Evolutionary conservation across 1,140 invertebrate species (phyloP).

Genomic region (Macrobrachium nipponense): DNA sequence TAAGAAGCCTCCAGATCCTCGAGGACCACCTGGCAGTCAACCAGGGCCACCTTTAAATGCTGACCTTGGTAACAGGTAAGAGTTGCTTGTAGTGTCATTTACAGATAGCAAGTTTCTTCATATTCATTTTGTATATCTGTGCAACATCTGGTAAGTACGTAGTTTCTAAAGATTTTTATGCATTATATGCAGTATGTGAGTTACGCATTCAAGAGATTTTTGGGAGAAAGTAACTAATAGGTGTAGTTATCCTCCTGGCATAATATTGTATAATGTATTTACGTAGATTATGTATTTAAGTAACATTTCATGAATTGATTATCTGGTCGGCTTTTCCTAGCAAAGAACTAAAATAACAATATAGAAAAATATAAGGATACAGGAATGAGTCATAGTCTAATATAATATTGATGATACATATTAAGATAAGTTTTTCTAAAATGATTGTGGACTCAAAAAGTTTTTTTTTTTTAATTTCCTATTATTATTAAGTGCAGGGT

Average conservation of each 20-base stretch:
- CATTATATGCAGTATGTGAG: not conserved
- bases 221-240: not conserved
- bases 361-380: too few relatives aligned
- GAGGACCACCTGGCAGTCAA: slow-evolving; percentile 47
- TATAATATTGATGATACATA: too few relatives aligned
- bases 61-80: slow-evolving; percentile 58
- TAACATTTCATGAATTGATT: too few relatives aligned
- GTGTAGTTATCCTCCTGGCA: not conserved
- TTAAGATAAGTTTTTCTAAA: too few relatives aligned
- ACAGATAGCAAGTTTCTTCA: not conserved
- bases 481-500: too few relatives aligned
- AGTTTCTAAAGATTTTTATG: not conserved
- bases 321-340: too few relatives aligned
- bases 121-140: too few relatives aligned
- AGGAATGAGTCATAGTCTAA: too few relatives aligned
- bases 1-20: slow-evolving; percentile 79
- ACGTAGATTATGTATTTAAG: not conserved
- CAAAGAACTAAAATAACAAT: too few relatives aligned
- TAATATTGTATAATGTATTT: not conserved
- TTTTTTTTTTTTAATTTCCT: too few relatives aligned
- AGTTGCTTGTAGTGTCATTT: too few relatives aligned
- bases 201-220: not conserved
- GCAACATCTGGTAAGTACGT: not conserved
- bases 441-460: too few relatives aligned
- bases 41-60: slow-evolving; percentile 42